A percentile compares a stretch with the other conserved stretches of the same genome.
phyloP scores from a whole-genome alignment of 2,113 vertebrate species.

The Hipposideros armiger region DNA sequence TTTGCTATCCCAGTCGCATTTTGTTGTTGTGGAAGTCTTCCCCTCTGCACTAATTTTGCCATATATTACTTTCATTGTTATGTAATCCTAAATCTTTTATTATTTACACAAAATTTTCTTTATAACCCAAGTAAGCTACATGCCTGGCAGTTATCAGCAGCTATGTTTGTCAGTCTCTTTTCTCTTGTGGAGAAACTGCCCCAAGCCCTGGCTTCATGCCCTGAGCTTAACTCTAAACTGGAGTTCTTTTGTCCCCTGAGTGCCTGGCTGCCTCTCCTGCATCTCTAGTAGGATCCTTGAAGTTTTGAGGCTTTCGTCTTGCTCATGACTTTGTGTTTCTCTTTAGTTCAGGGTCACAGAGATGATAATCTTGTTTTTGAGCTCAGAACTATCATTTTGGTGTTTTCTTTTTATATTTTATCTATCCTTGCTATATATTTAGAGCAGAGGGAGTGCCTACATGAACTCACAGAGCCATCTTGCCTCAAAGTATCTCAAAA shows the following conservation, averaged over 20 bases:
- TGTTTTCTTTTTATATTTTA: conserved; percentile 53
- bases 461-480: background rate
- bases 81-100: background rate
- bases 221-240: background rate
- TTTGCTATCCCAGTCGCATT: background rate
- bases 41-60: background rate
- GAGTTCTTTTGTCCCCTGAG: background rate
- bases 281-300: background rate
- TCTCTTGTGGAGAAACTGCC: background rate
- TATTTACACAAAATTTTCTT: background rate
- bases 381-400: conserved; percentile 16
- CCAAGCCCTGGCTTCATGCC: background rate
- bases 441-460: background rate
- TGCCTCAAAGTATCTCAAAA: conserved; percentile 7
- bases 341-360: conserved; percentile 39
- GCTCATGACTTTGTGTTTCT: conserved; percentile 6
- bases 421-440: background rate
- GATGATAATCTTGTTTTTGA: conserved; percentile 57
- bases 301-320: background rate
- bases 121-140: background rate
- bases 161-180: background rate
- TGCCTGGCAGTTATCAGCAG: background rate
- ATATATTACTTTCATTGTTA: background rate
- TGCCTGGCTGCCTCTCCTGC: background rate
- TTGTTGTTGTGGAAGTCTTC: background rate